Evolutionary conservation across 1,140 invertebrate species (phyloP).

Genomic region (Aradophagus sp.): DNA sequence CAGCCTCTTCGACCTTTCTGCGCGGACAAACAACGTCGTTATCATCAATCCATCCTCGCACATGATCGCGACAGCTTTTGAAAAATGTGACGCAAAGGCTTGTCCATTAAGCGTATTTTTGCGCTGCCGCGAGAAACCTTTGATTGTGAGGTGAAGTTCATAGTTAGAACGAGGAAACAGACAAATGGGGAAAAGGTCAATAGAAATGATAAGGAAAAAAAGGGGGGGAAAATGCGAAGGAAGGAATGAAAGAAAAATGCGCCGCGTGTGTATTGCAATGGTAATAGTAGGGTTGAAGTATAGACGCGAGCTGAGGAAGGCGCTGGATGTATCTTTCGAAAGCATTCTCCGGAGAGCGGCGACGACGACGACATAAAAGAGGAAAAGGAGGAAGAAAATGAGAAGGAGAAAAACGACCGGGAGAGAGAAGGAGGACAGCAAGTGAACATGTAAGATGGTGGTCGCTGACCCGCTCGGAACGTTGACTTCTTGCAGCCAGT

Average conservation of each 20-base stretch:
- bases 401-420: conserved; percentile 51
- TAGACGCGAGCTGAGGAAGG: conserved; percentile 32
- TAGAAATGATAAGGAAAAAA: too few relatives aligned
- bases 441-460: conserved; percentile 67
- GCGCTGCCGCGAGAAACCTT: conserved; percentile 9
- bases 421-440: conserved; percentile 54
- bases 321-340: conserved; percentile 35
- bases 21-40: too few relatives aligned
- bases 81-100: conserved; percentile 15
- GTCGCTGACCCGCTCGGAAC: conserved; percentile 75
- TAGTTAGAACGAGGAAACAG: conserved; percentile 1
- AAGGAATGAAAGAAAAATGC: too few relatives aligned
- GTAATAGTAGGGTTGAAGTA: conserved; percentile 33
- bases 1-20: too few relatives aligned
- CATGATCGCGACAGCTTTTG: conserved; percentile 10
- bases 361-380: conserved; percentile 41
- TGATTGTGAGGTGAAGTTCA: conserved; percentile 18
- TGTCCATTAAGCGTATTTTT: conserved; percentile 22
- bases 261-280: conserved; percentile 24
- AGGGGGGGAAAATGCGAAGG: too few relatives aligned
- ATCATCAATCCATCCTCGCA: conserved; percentile 3
- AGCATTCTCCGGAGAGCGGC: conserved; percentile 32
- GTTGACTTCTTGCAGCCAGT: conserved; percentile 74
- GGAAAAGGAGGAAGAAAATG: conserved; percentile 55
- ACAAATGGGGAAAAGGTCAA: conserved; percentile 9